Conservation (phyloP, 2,113 vertebrate species). For the Carlito syrichta region DNA sequence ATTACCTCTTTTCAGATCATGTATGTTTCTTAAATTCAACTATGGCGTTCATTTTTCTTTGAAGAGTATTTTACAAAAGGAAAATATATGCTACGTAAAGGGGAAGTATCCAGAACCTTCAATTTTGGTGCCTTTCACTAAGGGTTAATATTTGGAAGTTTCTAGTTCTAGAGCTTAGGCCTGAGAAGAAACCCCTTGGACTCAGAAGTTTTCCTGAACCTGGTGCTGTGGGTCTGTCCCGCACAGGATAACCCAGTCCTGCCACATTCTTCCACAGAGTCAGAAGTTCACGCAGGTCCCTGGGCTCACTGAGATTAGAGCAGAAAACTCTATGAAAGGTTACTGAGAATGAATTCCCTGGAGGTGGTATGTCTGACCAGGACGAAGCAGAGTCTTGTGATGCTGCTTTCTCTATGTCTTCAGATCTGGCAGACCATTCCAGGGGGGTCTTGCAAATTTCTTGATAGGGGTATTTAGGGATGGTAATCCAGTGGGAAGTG, state of each 20-base stretch:
- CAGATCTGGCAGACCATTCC: not conserved
- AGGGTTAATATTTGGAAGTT: not conserved
- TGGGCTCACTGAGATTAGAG: not conserved
- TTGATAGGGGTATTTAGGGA: not conserved
- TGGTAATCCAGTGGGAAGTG: not conserved
- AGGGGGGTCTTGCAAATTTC: not conserved
- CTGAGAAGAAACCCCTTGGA: not conserved
- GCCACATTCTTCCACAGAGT: conserved; percentile 8
- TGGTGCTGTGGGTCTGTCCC: not conserved
- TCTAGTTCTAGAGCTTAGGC: not conserved
- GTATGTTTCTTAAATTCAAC: not conserved
- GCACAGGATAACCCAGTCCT: not conserved
- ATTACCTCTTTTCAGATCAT: not conserved
- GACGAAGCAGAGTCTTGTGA: not conserved
- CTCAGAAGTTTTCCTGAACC: not conserved
- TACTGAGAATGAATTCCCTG: not conserved
- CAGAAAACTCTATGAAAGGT: not conserved
- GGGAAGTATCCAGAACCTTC: not conserved
- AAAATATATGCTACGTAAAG: not conserved
- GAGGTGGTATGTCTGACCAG: not conserved
- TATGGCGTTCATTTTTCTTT: not conserved
- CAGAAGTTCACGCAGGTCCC: not conserved
- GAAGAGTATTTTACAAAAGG: not conserved
- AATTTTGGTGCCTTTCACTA: not conserved
- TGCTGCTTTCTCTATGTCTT: not conserved